These are phyloP conservation scores for Helicoverpa assulta DNA, from an alignment of 2,888 invertebrate species.

Conservation along the genomic window DNA sequence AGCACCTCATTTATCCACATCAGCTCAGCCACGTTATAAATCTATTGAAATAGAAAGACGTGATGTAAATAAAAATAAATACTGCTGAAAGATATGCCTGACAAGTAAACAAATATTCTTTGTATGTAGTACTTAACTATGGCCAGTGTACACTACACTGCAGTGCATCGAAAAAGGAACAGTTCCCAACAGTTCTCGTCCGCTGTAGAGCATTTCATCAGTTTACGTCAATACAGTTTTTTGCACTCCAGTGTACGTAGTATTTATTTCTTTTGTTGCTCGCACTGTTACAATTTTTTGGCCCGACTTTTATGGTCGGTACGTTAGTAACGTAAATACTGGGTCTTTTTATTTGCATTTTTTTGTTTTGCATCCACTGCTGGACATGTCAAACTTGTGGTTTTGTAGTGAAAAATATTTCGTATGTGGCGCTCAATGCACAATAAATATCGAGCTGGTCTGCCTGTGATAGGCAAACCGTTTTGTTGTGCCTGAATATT, in stretches of 20 bases:
- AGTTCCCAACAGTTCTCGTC: constrained; percentile 35
- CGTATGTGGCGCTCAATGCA: constrained; percentile 46
- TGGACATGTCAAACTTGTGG: constrained; percentile 59
- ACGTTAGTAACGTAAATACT: constrained; percentile 58
- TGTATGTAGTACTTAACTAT: constrained; percentile 12
- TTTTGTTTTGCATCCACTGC: constrained; percentile 51
- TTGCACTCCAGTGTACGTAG: constrained; percentile 53
- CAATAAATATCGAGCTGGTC: constrained; percentile 45
- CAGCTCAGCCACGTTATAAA: constrained; percentile 46
- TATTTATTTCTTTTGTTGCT: constrained; percentile 59
- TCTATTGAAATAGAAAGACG: constrained; percentile 36
- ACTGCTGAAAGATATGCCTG: constrained; percentile 7
- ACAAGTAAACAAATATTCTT: constrained; percentile 35
- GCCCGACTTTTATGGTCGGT: constrained; percentile 58
- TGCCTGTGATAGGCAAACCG: constrained; percentile 43
- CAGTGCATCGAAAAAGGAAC: constrained; percentile 37
- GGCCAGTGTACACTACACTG: constrained; percentile 33
- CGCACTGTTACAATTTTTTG: constrained; percentile 57
- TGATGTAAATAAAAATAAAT: constrained; percentile 40
- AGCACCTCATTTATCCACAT: constrained; percentile 53
- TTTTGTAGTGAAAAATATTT: constrained; percentile 54
- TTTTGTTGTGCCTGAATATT: constrained; percentile 9
- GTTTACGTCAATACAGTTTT: constrained; percentile 59
- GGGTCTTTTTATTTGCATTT: constrained; percentile 28
- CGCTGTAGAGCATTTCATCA: constrained; percentile 58